phyloP scores from a whole-genome alignment of 2,888 invertebrate genomes.

The Apamea epomidion region DNA sequence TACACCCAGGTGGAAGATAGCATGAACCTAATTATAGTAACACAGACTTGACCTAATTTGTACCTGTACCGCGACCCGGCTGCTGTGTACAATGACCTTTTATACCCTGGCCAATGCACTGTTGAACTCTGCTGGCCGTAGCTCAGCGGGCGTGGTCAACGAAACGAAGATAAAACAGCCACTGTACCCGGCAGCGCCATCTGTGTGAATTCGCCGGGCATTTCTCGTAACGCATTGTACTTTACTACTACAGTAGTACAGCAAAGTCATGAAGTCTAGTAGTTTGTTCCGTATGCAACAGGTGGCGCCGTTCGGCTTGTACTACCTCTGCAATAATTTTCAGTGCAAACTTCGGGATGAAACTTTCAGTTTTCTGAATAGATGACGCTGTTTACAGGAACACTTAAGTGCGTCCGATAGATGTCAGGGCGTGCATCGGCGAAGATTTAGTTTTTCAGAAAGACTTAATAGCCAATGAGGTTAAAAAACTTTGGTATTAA shows the following conservation, averaged over 20 bases:
- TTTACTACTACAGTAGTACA: background rate
- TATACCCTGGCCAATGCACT: too few species aligned
- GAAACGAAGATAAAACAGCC: conserved; percentile 1
- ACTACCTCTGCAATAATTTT: accelerated
- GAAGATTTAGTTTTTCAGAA: background rate
- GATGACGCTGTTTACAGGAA: conserved; percentile 21
- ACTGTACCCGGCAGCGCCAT: background rate
- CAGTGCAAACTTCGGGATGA: background rate
- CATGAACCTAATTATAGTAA: background rate
- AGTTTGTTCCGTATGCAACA: background rate
- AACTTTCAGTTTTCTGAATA: conserved; percentile 10
- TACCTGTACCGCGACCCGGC: background rate
- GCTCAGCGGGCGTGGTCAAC: background rate
- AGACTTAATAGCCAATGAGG: too few species aligned
- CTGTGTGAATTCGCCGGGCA: background rate
- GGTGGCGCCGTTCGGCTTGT: conserved; percentile 28
- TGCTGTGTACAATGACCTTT: background rate
- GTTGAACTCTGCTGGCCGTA: background rate
- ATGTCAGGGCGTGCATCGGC: background rate
- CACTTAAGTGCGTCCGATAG: background rate
- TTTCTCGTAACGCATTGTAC: background rate
- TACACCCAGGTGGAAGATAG: background rate
- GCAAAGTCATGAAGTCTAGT: conserved; percentile 1
- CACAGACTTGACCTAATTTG: background rate
- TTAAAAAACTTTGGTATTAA: background rate